Conservation (phyloP, 2,113 vertebrate genomes). For the Orientallactaga bullata region DNA sequence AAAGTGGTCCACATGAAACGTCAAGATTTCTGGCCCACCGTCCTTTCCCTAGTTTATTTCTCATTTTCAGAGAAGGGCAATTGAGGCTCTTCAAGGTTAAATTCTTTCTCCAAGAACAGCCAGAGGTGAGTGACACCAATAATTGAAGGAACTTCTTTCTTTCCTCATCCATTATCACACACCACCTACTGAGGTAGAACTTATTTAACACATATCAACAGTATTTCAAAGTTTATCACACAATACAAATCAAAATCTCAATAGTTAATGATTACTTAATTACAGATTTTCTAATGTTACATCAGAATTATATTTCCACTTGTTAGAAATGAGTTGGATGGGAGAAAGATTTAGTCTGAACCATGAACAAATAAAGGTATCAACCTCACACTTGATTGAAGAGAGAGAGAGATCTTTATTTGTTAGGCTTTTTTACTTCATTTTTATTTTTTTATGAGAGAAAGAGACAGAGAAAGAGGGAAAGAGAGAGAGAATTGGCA, state of each 20-base stretch:
- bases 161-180: neutral
- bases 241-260: neutral
- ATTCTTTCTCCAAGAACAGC: neutral
- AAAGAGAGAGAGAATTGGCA: too few relatives aligned
- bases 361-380: neutral
- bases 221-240: neutral
- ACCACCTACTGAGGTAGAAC: neutral
- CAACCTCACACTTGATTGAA: neutral
- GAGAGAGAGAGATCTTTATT: conserved; percentile 9
- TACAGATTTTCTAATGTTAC: neutral
- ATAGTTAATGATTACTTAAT: neutral
- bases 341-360: neutral
- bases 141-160: neutral
- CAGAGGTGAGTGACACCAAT: neutral
- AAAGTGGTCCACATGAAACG: neutral
- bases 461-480: too few relatives aligned
- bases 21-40: conserved; percentile 20
- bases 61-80: conserved; percentile 3
- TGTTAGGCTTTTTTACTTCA: neutral
- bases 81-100: neutral
- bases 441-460: too few relatives aligned
- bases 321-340: neutral
- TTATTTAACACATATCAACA: neutral
- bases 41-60: neutral
- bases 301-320: neutral